phyloP scores from a whole-genome alignment of 2,888 invertebrate genomes.

The Pseudococcus viburni region DNA sequence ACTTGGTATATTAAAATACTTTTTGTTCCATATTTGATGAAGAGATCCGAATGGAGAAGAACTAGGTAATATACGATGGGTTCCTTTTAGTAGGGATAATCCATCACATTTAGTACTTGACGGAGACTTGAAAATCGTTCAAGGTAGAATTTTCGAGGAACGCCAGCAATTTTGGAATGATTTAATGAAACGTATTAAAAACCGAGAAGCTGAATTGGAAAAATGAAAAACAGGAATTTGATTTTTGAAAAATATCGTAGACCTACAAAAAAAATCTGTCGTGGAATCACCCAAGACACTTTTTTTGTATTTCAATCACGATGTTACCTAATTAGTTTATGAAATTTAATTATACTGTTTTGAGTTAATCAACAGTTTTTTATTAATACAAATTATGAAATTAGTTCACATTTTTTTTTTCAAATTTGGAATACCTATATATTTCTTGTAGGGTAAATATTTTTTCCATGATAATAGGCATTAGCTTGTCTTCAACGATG shows the following conservation, averaged over 20 bases:
- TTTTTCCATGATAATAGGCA: not conserved
- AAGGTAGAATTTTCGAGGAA: not conserved
- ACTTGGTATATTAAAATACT: no score
- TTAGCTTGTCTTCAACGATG: not conserved
- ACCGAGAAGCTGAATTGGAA: not conserved
- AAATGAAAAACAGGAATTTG: not conserved
- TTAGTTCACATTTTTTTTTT: no score
- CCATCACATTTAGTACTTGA: not conserved
- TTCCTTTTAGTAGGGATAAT: not conserved
- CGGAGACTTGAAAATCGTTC: not conserved
- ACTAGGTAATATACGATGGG: not conserved
- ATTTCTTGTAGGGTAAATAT: no score
- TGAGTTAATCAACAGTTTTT: no score
- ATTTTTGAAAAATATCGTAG: not conserved
- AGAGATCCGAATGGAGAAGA: slow-evolving; percentile 10
- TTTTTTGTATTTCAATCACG: no score
- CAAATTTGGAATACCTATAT: no score
- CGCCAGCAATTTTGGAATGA: not conserved
- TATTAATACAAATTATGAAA: no score
- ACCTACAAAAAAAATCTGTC: no score
- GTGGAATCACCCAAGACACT: no score
- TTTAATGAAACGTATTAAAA: slow-evolving; percentile 9
- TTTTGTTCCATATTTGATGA: not conserved
- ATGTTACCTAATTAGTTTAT: no score
- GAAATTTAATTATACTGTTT: no score